These are phyloP conservation scores for Pilophorus perplexus DNA, from an alignment of 2,888 invertebrate species.

Conservation along the genomic window DNA sequence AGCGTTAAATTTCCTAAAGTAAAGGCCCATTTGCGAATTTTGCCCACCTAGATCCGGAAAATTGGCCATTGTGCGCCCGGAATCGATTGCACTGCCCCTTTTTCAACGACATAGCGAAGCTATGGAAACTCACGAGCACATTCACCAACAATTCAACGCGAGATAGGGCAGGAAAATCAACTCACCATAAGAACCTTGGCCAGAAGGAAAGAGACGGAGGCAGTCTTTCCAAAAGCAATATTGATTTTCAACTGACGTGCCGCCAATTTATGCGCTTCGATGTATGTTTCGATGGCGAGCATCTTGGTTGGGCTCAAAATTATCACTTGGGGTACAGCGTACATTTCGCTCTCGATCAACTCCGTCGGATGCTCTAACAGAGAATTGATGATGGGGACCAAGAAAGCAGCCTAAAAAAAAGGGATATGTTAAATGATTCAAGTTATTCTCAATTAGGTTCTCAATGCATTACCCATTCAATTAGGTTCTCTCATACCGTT, in stretches of 20 bases:
- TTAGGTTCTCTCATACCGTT: conserved; percentile 62
- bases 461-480: neutral
- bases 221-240: conserved; percentile 83
- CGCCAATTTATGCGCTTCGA: conserved; percentile 81
- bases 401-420: conserved; percentile 76
- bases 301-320: conserved; percentile 92
- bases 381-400: conserved; percentile 80
- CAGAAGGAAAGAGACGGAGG: conserved; percentile 73
- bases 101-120: no score
- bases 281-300: conserved; percentile 80
- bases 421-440: neutral
- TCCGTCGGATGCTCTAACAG: conserved; percentile 62
- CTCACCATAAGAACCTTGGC: conserved; percentile 53
- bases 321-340: conserved; percentile 69
- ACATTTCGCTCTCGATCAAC: conserved; percentile 48
- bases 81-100: no score
- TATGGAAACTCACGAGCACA: no score
- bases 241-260: conserved; percentile 70
- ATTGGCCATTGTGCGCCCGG: no score
- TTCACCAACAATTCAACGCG: no score
- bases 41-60: no score
- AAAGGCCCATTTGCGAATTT: no score
- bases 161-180: no score
- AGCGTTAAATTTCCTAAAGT: no score
- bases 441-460: no score